Base-by-base conservation (phyloP, 2,113 vertebrate genomes). In the Corythornis vintsioides region DNA sequence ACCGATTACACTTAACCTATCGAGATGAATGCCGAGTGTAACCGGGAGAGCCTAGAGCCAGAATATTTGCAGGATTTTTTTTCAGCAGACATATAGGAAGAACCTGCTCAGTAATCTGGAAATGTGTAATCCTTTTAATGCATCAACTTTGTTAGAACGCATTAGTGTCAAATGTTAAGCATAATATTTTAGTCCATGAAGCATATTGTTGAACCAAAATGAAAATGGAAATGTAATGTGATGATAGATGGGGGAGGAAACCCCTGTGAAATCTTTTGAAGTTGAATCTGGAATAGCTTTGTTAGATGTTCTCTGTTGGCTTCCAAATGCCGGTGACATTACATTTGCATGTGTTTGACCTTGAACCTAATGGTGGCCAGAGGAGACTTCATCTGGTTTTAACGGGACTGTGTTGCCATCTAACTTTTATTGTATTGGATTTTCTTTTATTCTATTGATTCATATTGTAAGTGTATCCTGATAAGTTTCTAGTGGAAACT, bases 161-260 rank as follows among this genome's bases (percentile, higher is more conserved):
- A 91, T 90, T 87, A 92, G 79, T 96, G 95, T 96, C 93, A 95
- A 86, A 93, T 94, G 81, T 91, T 91, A 96, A 95, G 70, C 74
- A 74, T 85, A 63, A 67, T 89, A 48, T 67, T 95, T 77, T 70
- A 48, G 79, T 93, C 65, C 63, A 55, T 20, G 75, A 50, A 92
- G 69, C 63, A 16, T 83, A 57, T 83, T 93, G 82, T 75, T 83
- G 67, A 91, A 87, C 69, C 74, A 53, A 24, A 94, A 87, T 87
- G 59, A 55, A 85, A 89, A 64, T 64, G 72, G 45, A 85, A 93
- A 57, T 77, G 10, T 71, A 28, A 71, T 12, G 35, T 88, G 61
- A 20, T 57, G 81, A 45, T 66, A 50, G 38, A 26, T 19, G 15
- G 59, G 35, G 25, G 63, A 1, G 2, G 19, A 45, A 61, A 18